A percentile compares a stretch with the other conserved stretches of the same genome.
Evolutionary conservation across 2,113 vertebrate species (phyloP).

Genomic region (Cichladusa arquata): DNA sequence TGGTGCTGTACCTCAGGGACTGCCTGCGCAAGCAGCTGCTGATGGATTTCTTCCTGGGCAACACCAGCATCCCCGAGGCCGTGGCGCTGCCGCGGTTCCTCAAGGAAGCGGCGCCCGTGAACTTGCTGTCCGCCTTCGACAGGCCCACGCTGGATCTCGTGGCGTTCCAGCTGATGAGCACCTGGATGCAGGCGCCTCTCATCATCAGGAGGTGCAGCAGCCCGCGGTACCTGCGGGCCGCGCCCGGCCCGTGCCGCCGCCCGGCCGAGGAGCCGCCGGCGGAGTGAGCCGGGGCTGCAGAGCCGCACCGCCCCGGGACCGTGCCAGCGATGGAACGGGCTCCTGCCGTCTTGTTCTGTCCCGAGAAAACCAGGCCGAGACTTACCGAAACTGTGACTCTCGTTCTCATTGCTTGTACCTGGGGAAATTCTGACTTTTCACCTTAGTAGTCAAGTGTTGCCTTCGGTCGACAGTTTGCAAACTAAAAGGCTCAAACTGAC

Average conservation of each 20-base stretch:
- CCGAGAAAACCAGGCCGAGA: background rate
- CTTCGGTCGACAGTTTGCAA: background rate
- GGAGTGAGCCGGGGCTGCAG: too few relatives aligned
- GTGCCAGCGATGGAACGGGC: too few relatives aligned
- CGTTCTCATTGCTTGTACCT: rapidly evolving
- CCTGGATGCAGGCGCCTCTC: constrained; percentile 79
- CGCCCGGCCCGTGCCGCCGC: background rate
- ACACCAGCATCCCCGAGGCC: constrained; percentile 64
- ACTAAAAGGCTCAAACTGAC: background rate
- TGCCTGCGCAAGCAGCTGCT: constrained; percentile 74
- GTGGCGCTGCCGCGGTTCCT: constrained; percentile 77
- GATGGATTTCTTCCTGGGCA: constrained; percentile 80
- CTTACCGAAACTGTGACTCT: background rate
- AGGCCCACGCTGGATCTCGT: constrained; percentile 65
- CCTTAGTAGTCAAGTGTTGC: rapidly evolving
- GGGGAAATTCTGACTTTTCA: background rate
- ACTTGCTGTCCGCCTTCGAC: constrained; percentile 75
- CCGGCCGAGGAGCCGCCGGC: background rate
- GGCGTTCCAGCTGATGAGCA: constrained; percentile 72
- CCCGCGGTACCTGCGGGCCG: constrained; percentile 41
- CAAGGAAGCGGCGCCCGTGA: constrained; percentile 73
- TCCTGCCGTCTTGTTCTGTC: background rate
- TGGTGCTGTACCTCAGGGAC: constrained; percentile 77
- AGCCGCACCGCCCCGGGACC: too few relatives aligned
- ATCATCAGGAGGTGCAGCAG: constrained; percentile 74